Evolutionary conservation across 2,113 vertebrate species (phyloP).

Genomic region (Sisor rabdophorus): DNA sequence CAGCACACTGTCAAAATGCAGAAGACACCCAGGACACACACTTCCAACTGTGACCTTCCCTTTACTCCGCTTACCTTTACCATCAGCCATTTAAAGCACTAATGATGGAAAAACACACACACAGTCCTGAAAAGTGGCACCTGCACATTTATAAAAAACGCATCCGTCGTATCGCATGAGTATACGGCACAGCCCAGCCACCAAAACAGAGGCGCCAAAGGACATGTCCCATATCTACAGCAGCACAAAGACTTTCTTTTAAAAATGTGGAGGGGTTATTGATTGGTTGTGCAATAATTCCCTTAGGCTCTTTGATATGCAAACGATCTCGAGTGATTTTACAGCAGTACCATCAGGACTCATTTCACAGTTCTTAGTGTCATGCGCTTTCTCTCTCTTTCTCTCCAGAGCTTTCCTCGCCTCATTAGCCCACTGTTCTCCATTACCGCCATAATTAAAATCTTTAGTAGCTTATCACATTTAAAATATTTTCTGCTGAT

Average conservation of each 20-base stretch:
- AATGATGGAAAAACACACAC: not conserved
- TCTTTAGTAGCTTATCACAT: constrained; percentile 99
- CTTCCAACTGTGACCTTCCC: constrained; percentile 83
- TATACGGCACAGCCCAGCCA: not conserved
- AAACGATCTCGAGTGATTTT: constrained; percentile 98
- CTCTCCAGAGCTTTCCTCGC: constrained; percentile 93
- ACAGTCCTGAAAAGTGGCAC: not conserved
- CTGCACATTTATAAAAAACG: not conserved
- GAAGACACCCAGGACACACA: constrained; percentile 73
- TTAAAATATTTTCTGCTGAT: constrained; percentile 99
- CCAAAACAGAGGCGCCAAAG: constrained; percentile 1
- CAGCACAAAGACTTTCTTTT: constrained; percentile 59
- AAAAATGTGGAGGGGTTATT: constrained; percentile 92
- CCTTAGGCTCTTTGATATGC: constrained; percentile 99
- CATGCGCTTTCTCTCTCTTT: constrained; percentile 52
- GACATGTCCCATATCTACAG: constrained; percentile 7
- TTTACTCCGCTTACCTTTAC: constrained; percentile 73
- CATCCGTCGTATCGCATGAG: not conserved
- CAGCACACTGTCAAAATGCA: constrained; percentile 80
- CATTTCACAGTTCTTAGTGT: constrained; percentile 99
- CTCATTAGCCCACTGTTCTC: constrained; percentile 99
- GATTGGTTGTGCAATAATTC: constrained; percentile 99
- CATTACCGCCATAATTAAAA: constrained; percentile 99
- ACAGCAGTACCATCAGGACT: constrained; percentile 99
- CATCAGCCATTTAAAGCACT: constrained; percentile 51